Evolutionary conservation across 2,888 invertebrate species (phyloP).

Genomic region (Standfussiana lucernea): DNA sequence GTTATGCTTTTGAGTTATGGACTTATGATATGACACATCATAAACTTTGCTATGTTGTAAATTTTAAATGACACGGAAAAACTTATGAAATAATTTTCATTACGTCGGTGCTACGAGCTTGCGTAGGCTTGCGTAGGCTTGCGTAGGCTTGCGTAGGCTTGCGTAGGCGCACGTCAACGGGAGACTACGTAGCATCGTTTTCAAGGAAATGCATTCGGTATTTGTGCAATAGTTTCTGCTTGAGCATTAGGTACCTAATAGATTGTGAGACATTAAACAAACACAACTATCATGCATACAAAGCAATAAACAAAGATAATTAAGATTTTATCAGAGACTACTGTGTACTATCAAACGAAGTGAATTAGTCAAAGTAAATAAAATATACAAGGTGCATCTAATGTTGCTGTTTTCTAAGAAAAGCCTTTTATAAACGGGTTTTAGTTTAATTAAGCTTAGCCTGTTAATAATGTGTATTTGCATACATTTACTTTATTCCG

Average conservation of each 20-base stretch:
- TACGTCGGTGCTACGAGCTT: neutral
- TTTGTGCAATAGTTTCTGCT: slow-evolving; percentile 1
- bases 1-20: neutral
- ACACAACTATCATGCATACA: slow-evolving; percentile 45
- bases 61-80: neutral
- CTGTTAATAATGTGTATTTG: slow-evolving; percentile 22
- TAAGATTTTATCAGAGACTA: slow-evolving; percentile 63
- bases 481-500: slow-evolving; percentile 22
- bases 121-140: no score
- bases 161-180: neutral
- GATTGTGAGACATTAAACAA: slow-evolving; percentile 50
- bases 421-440: slow-evolving; percentile 51
- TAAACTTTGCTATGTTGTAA: neutral
- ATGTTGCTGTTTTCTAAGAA: slow-evolving; percentile 59
- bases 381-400: slow-evolving; percentile 47
- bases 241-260: slow-evolving; percentile 1
- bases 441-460: slow-evolving; percentile 37
- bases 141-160: no score
- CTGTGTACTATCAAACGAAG: slow-evolving; percentile 52
- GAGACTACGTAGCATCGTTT: slow-evolving; percentile 6
- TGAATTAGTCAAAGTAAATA: slow-evolving; percentile 61
- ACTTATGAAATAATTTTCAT: slow-evolving; percentile 3
- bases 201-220: slow-evolving; percentile 25
- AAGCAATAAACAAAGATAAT: slow-evolving; percentile 52
- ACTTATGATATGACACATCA: neutral